phyloP scores from a whole-genome alignment of 2,113 vertebrate species.

The Gracilinanus agilis region DNA sequence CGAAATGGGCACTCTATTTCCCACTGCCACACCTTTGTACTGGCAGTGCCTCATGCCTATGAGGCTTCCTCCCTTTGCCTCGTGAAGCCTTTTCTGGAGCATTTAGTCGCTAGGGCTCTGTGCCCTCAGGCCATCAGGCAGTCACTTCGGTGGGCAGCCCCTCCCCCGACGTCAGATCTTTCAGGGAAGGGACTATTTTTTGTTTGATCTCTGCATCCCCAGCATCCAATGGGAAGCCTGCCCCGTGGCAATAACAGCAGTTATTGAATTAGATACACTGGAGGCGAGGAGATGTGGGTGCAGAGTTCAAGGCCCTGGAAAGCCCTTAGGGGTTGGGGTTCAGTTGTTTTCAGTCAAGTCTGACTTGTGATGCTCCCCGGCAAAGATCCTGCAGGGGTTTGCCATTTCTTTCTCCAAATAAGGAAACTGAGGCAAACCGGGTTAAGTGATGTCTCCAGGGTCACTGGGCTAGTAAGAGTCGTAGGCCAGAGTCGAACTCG shows the following conservation, averaged over 20 bases:
- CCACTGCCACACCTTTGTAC: not conserved
- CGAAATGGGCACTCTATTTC: not conserved
- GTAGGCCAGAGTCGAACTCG: too few species aligned
- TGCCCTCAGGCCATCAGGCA: not conserved
- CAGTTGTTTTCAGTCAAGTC: too few species aligned
- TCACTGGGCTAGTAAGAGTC: too few species aligned
- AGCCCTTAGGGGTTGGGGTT: not conserved
- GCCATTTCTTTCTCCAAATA: too few species aligned
- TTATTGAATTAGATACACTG: not conserved
- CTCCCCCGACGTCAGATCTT: too few species aligned
- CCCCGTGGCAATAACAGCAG: not conserved
- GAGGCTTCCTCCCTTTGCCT: not conserved
- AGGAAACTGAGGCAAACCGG: too few species aligned
- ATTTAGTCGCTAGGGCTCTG: not conserved
- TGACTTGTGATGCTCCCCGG: too few species aligned
- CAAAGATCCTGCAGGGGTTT: too few species aligned
- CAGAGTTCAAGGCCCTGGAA: not conserved
- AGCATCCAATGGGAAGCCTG: not conserved
- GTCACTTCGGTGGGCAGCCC: not conserved
- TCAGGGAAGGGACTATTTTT: not conserved
- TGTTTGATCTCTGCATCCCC: not conserved
- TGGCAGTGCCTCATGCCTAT: not conserved
- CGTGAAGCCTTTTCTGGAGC: not conserved
- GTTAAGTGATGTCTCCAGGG: too few species aligned
- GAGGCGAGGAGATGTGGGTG: not conserved